Evolutionary conservation across 2,797 vertebrate genomes (phyloP).

Genomic region (Eulemur albifrons): DNA sequence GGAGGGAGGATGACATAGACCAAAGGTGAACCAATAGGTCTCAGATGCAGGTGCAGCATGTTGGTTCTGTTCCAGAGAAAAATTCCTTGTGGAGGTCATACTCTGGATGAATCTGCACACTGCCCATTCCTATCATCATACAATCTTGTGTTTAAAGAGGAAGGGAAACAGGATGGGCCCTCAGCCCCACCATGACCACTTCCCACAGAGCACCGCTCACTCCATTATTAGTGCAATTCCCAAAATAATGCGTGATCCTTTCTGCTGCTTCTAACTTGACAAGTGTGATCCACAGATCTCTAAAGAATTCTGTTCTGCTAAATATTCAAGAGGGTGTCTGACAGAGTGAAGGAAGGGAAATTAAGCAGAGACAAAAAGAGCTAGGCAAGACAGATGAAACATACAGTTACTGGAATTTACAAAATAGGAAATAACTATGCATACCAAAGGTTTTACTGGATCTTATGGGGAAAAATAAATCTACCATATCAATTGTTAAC

Average conservation of each 20-base stretch:
- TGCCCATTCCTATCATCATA: background rate
- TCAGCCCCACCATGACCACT: background rate
- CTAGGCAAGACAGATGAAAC: slow-evolving; percentile 17
- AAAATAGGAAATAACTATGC: slow-evolving; percentile 61
- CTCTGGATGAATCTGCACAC: background rate
- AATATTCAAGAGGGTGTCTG: slow-evolving; percentile 80
- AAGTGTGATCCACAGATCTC: slow-evolving; percentile 81
- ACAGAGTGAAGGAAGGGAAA: slow-evolving; percentile 57
- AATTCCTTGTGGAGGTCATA: background rate
- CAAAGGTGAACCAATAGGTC: background rate
- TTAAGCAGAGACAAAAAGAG: slow-evolving; percentile 59
- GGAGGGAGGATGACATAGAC: background rate
- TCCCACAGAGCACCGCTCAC: background rate
- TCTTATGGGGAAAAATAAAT: slow-evolving; percentile 60
- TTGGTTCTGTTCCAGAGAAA: background rate
- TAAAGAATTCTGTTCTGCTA: slow-evolving; percentile 79
- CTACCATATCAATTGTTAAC: slow-evolving; percentile 30
- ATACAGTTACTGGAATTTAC: slow-evolving; percentile 25
- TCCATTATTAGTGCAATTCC: slow-evolving; percentile 65
- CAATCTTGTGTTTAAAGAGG: background rate
- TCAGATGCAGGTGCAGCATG: background rate
- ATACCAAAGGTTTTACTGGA: slow-evolving; percentile 69
- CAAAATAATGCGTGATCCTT: slow-evolving; percentile 74
- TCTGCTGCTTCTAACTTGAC: slow-evolving; percentile 80
- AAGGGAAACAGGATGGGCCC: background rate